Evolutionary conservation across 1,140 invertebrate genomes (phyloP), one percentile per base, ranked within the genome.

Genomic region (Sinella curviseta): DNA sequence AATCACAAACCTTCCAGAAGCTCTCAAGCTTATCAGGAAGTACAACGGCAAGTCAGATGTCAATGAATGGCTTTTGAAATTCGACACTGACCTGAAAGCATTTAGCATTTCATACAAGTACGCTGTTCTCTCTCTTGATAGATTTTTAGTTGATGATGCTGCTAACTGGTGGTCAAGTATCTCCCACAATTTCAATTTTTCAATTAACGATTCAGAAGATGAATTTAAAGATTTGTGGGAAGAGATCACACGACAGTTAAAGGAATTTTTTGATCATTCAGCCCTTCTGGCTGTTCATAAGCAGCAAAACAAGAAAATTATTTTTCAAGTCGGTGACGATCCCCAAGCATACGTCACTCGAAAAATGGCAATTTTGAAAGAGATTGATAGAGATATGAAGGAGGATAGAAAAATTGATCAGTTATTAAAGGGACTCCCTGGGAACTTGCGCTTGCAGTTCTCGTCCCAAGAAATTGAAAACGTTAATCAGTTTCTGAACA

Each of bases 141-240:
- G 57, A n/a, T 60, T 60, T 60, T 60, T 60, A 17, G 24, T 60
- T 60, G 57, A 60, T 3, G 57, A 60, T 60, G 57, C 57, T 60
- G 57, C 57, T 4, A 60, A 60, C 24, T 60, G 57, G 57, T 60
- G 57, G 57, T 17, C 12, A 14, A 60, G 57, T 60, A n/a, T 60
- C 24, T 60, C 57, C 24, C 57, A 60, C 24, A 60, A 26, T 17
- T 60, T 60, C 24, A 16, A 60, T 16, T 26, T 17, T 4, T 14
- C 12, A 17, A 26, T 17, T 17, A n/a, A 60, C 12, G 24, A 16
- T 4, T 3, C 12, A 16, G 57, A 60, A n/a, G 57, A 60, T 4
- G 24, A 26, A n/a, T 60, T 60, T 60, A 16, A 26, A 60, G 14
- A n/a, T 16, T 17, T 60, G 24, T 60, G 26, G 12, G 57, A 60